Conservation (phyloP, 2,888 invertebrate genomes). For the Abrostola tripartita region DNA sequence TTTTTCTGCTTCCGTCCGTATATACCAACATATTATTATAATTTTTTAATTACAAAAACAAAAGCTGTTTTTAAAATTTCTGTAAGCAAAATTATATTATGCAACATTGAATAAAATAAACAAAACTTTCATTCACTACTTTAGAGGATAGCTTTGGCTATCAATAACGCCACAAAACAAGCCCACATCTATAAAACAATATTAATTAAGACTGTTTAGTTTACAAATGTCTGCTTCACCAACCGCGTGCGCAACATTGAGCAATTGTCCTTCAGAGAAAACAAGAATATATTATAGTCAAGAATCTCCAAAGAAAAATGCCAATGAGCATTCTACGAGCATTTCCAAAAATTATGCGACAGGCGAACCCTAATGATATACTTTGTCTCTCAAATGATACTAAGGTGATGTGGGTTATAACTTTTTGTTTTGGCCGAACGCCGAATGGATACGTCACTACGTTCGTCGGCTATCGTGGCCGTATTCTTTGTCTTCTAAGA, state of each 20-base stretch:
- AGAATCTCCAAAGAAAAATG: neutral
- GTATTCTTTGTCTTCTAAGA: constrained; percentile 16
- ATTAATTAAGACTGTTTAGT: neutral
- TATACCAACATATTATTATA: too few species aligned
- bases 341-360: neutral
- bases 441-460: constrained; percentile 54
- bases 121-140: neutral
- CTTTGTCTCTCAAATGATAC: constrained; percentile 12
- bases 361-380: constrained; percentile 12
- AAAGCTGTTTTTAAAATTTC: too few species aligned
- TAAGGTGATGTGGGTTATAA: constrained; percentile 36
- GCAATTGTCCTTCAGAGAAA: neutral
- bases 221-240: neutral
- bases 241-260: neutral
- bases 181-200: neutral
- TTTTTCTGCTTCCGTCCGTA: too few species aligned
- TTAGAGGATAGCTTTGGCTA: neutral
- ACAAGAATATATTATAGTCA: neutral
- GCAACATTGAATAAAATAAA: neutral
- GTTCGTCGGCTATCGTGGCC: constrained; percentile 5
- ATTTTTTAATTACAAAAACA: too few species aligned
- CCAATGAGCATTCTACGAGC: neutral
- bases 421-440: constrained; percentile 51
- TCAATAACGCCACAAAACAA: neutral
- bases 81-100: too few species aligned